Percentiles rank a stretch among this genome's conserved stretches.
Conservation (phyloP, 2,888 invertebrate genomes). For the Oscheius sp. region DNA sequence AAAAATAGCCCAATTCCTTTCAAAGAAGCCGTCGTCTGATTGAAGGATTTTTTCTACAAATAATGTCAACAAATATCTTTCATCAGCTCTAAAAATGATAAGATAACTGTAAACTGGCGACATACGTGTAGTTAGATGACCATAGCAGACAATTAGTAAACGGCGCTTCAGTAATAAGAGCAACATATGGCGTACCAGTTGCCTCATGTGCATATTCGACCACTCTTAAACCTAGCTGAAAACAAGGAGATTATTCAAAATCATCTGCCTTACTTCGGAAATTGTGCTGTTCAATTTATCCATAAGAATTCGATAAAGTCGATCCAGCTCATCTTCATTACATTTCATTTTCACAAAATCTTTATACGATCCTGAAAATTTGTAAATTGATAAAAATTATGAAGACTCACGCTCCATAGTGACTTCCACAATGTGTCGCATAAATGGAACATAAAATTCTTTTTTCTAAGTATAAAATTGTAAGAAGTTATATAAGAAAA, state of each 20-base stretch:
- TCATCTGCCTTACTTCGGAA: not conserved
- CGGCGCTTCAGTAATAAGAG: conserved; percentile 6
- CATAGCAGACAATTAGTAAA: not conserved
- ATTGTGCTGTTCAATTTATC: not conserved
- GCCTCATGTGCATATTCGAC: not conserved
- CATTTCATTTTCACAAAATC: not conserved
- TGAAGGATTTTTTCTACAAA: conserved; percentile 8
- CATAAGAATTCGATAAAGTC: not conserved
- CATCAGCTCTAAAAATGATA: conserved; percentile 1
- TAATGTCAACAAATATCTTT: not conserved
- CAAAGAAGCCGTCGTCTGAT: conserved; percentile 1
- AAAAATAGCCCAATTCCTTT: conserved; percentile 6
- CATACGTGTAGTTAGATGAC: conserved; percentile 4
- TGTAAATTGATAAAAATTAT: not conserved
- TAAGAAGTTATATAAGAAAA: not conserved
- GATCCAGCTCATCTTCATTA: not conserved
- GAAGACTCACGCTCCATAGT: not conserved
- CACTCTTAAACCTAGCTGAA: conserved; percentile 9
- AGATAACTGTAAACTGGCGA: not conserved
- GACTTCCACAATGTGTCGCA: not conserved
- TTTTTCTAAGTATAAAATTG: conserved; percentile 2
- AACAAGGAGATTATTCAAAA: not conserved
- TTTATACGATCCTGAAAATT: not conserved
- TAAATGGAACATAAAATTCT: conserved; percentile 14
- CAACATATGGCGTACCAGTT: not conserved